Conservation (phyloP, 2,113 vertebrate genomes). For the Regulus satrapa region DNA sequence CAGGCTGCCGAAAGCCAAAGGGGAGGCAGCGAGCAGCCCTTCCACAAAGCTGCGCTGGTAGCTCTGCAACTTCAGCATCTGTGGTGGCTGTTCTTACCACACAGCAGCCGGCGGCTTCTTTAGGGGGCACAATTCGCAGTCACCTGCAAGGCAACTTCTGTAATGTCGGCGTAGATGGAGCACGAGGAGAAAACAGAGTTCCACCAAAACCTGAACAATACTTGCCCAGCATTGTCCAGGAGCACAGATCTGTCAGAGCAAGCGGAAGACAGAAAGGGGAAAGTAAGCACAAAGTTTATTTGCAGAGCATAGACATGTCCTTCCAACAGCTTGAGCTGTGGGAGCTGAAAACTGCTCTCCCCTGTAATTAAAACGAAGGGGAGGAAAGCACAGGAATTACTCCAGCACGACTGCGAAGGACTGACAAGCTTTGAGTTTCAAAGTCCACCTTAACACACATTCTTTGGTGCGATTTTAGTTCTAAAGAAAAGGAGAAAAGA, state of each 20-base stretch:
- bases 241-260: not conserved
- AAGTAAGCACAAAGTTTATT: not conserved
- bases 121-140: not conserved
- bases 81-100: not conserved
- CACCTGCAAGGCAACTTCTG: not conserved
- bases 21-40: not conserved
- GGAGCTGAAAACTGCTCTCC: not conserved
- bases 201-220: not conserved
- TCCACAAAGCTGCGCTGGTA: fast-evolving
- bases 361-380: not conserved
- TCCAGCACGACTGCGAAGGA: not conserved
- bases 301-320: not conserved
- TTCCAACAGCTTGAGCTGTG: not conserved
- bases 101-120: not conserved
- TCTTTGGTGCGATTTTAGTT: fast-evolving
- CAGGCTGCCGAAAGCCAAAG: not conserved
- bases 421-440: not conserved
- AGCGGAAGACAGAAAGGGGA: not conserved
- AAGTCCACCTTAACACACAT: not conserved
- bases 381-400: not conserved
- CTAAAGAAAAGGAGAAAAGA: not conserved
- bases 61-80: not conserved
- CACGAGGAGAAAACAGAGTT: not conserved
- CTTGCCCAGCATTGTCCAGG: not conserved
- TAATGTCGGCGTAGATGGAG: not conserved